Base-by-base conservation (phyloP, 1,140 invertebrate genomes). In the Leguminivora glycinivorella region DNA sequence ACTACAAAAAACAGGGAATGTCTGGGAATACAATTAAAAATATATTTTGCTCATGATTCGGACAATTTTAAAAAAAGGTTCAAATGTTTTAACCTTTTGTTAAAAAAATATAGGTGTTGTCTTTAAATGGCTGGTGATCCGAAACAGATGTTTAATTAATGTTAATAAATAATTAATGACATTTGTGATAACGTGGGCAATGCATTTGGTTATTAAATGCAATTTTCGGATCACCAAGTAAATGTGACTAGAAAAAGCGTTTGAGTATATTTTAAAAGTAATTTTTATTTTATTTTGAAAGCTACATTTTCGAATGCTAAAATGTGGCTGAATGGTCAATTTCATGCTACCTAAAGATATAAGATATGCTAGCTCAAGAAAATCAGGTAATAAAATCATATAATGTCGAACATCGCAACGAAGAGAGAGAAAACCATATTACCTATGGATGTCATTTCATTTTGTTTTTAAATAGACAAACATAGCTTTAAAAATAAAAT, bases 1-100 rank as follows among this genome's bases (percentile, higher is more conserved):
- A 38, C n/a, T 24, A 67, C 29, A 17, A 67, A 40, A 67, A 38
- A 60, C 58, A 67, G 66, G 66, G 66, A 67, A 67, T 67, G 66
- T 67, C 66, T 67, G 38, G 66, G 66, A 24, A 67, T 67, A 34
- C n/a, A 22, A 52, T 52, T 52, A 52, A 52, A 52, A 52, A 22
- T 52, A 52, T 10, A 52, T 22, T 52, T 52, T 52, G 47, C 47
- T 52, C 47, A 52, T n/a, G 47, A 22, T 22, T 19, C n/a, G 47
- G 47, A 52, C 17, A 52, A 22, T 22, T 52, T 52, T 22, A 52
- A 9, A 4, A 52, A 52, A 52, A 52, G 47, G 47, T 52, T 52
- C 6, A 52, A 19, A 43, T 17, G n/a, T 5, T 52, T 52, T 52
- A 52, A 52, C 47, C 47, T 22, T 52, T 22, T 52, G 17, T 52